Percentiles rank a stretch among this genome's conserved stretches.
phyloP scores from a whole-genome alignment of 2,888 invertebrate genomes.

The Agapostemon virescens region DNA sequence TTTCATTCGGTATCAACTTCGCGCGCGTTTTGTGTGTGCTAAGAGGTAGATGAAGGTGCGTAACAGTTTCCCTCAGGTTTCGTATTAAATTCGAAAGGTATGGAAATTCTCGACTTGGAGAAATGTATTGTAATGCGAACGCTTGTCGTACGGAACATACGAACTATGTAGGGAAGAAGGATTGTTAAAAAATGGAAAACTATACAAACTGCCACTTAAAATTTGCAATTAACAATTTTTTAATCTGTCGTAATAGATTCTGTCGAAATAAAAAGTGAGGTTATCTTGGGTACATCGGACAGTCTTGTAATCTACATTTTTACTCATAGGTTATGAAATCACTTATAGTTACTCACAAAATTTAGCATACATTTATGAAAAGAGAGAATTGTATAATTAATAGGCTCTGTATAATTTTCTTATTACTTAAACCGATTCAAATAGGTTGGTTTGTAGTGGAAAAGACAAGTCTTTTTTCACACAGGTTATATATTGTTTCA shows the following conservation, averaged over 20 bases:
- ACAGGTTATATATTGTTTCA: constrained; percentile 13
- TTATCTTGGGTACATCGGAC: constrained; percentile 26
- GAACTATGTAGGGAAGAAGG: constrained; percentile 51
- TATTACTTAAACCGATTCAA: neutral
- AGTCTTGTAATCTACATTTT: constrained; percentile 45
- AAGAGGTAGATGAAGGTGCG: constrained; percentile 87
- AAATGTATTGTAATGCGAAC: constrained; percentile 57
- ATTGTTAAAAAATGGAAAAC: constrained; percentile 57
- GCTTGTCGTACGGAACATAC: constrained; percentile 62
- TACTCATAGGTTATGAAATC: constrained; percentile 65
- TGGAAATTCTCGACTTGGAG: constrained; percentile 33
- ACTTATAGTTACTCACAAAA: constrained; percentile 16
- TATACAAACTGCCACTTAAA: constrained; percentile 29
- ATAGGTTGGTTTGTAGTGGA: neutral
- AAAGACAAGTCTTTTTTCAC: neutral
- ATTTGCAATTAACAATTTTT: constrained; percentile 12
- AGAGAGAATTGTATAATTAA: neutral
- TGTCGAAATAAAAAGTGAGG: constrained; percentile 21
- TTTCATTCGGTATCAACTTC: constrained; percentile 76
- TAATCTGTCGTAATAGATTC: neutral
- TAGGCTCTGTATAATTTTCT: neutral
- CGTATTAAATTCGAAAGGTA: constrained; percentile 52
- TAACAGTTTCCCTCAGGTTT: constrained; percentile 59
- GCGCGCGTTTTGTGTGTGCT: constrained; percentile 75
- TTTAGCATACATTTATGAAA: constrained; percentile 8